phyloP scores from a whole-genome alignment of 1,140 invertebrate genomes.

The Triops longicaudatus region DNA sequence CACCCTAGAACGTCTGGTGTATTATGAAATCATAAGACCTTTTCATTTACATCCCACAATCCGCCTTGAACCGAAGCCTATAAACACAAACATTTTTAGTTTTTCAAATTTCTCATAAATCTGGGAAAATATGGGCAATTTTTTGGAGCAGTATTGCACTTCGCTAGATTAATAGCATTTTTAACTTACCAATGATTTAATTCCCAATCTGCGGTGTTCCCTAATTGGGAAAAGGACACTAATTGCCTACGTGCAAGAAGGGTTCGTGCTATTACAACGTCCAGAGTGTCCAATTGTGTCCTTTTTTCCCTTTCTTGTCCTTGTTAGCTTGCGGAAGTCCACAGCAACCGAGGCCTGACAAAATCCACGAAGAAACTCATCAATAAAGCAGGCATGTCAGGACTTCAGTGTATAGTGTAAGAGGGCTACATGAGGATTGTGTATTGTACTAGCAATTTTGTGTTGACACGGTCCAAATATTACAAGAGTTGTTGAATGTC shows the following conservation, averaged over 20 bases:
- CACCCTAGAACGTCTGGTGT: no score
- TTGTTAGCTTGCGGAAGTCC: constrained; percentile 1
- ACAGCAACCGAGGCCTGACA: constrained; percentile 10
- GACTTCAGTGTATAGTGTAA: neutral
- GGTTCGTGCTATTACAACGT: neutral
- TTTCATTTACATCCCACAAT: no score
- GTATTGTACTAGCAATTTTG: no score
- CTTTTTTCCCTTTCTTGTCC: neutral
- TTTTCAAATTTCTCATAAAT: neutral
- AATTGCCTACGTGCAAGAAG: neutral
- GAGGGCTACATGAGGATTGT: neutral
- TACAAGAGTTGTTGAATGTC: no score
- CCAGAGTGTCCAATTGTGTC: constrained; percentile 5
- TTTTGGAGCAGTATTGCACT: neutral
- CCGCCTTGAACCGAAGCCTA: no score
- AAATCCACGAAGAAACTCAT: neutral
- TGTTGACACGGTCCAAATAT: no score
- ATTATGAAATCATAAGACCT: no score
- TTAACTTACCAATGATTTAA: neutral
- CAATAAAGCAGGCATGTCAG: neutral
- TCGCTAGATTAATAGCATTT: neutral
- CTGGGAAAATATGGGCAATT: neutral
- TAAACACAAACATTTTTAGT: neutral
- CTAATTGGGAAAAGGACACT: neutral
- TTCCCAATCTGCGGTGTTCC: neutral